A percentile compares a stretch with the other conserved stretches of the same genome.
These are phyloP conservation scores for Omphaloscelis lunosa DNA, from an alignment of 2,888 invertebrate species.

Conservation along the genomic window DNA sequence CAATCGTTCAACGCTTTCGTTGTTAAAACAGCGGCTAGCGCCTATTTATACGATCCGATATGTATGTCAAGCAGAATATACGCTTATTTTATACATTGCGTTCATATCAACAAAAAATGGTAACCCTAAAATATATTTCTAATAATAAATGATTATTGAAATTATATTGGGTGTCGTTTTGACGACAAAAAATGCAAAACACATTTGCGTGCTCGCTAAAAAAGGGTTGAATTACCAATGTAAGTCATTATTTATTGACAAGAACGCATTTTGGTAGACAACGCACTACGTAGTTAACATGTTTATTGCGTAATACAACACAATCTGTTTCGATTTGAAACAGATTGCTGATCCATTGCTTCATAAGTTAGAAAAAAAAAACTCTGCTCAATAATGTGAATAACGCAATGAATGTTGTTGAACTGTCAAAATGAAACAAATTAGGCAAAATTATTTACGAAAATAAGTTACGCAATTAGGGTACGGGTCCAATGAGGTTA, in stretches of 20 bases:
- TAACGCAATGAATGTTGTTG: too few relatives aligned
- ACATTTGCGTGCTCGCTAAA: neutral
- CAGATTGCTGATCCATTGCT: too few relatives aligned
- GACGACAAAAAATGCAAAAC: neutral
- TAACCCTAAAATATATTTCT: neutral
- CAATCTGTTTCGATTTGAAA: too few relatives aligned
- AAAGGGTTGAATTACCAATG: neutral
- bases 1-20: conserved; percentile 44
- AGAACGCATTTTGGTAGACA: conserved; percentile 30
- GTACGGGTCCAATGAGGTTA: too few relatives aligned
- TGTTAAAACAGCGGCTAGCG: conserved; percentile 45
- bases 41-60: conserved; percentile 50
- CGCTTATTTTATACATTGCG: conserved; percentile 18
- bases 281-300: neutral
- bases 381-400: too few relatives aligned
- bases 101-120: conserved; percentile 36
- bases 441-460: too few relatives aligned
- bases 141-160: conserved; percentile 11
- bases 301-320: too few relatives aligned
- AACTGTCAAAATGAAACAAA: too few relatives aligned
- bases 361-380: too few relatives aligned
- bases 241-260: conserved; percentile 10
- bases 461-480: too few relatives aligned
- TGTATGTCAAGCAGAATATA: conserved; percentile 55
- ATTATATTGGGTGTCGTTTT: neutral